These are phyloP conservation scores for Scrobipalpa atriplicella DNA, from an alignment of 2,888 invertebrate genomes.

Conservation along the genomic window DNA sequence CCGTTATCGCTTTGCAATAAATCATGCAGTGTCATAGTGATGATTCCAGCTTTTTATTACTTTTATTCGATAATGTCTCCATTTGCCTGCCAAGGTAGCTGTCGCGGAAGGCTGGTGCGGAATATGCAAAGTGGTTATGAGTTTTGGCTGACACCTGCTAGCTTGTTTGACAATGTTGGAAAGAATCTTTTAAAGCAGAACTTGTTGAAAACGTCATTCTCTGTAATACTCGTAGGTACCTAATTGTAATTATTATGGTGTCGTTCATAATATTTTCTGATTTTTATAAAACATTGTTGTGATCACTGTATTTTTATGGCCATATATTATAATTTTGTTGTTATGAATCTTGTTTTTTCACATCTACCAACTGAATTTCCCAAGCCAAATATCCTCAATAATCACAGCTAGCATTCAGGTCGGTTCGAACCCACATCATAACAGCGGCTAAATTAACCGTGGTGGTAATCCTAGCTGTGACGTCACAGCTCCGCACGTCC, in stretches of 20 bases:
- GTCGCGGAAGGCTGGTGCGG: neutral
- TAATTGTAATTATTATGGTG: too few species aligned
- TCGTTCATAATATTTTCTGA: too few species aligned
- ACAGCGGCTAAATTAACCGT: slow-evolving; percentile 13
- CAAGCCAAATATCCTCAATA: neutral
- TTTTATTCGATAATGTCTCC: slow-evolving; percentile 41
- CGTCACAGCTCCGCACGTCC: slow-evolving; percentile 60
- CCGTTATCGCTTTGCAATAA: slow-evolving; percentile 57
- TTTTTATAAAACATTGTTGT: too few species aligned
- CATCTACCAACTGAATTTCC: neutral
- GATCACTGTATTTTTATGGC: too few species aligned
- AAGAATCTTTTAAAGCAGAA: too few species aligned
- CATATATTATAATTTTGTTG: too few species aligned
- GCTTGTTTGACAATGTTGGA: too few species aligned
- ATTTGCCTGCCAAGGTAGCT: slow-evolving; percentile 36
- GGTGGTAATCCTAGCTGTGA: slow-evolving; percentile 36
- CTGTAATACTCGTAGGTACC: too few species aligned
- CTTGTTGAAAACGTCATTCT: too few species aligned
- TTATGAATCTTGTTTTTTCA: too few species aligned
- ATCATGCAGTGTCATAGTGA: slow-evolving; percentile 55
- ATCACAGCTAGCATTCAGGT: neutral
- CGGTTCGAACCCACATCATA: slow-evolving; percentile 15
- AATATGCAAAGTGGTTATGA: neutral
- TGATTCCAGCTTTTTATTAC: slow-evolving; percentile 32
- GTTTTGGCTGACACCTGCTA: too few species aligned